Evolutionary conservation across 2,797 vertebrate genomes (phyloP).

Genomic region (Micromesistius poutassou): DNA sequence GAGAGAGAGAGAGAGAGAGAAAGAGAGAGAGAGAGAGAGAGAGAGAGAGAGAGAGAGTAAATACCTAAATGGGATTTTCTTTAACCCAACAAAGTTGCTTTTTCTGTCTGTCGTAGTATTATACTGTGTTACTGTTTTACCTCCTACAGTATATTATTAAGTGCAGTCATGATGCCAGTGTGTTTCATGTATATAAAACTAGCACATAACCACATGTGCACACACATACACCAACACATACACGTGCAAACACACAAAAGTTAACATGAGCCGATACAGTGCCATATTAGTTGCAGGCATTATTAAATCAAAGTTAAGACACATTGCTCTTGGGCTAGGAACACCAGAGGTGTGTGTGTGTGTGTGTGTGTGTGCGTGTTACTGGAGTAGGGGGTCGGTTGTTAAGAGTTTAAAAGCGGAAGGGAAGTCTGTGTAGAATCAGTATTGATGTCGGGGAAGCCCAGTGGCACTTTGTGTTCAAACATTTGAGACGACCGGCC

Average conservation of each 20-base stretch:
- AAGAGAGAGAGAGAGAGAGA: too few species aligned
- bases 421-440: slow-evolving; percentile 61
- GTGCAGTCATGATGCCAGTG: background rate
- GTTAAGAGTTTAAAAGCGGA: slow-evolving; percentile 74
- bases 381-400: slow-evolving; percentile 53
- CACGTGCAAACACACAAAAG: slow-evolving; percentile 28
- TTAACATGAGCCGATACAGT: slow-evolving; percentile 60
- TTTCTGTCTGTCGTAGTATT: background rate
- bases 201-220: background rate
- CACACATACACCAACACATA: slow-evolving; percentile 2
- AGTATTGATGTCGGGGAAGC: slow-evolving; percentile 75
- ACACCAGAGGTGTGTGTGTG: slow-evolving; percentile 34
- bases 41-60: background rate
- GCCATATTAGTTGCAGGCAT: slow-evolving; percentile 67
- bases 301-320: slow-evolving; percentile 74
- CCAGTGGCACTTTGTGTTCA: slow-evolving; percentile 71
- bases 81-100: background rate
- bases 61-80: background rate
- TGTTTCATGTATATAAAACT: background rate
- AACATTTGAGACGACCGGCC: slow-evolving; percentile 69
- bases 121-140: background rate
- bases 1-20: too few species aligned
- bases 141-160: background rate
- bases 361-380: slow-evolving; percentile 12
- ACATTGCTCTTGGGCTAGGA: slow-evolving; percentile 58